Evolutionary conservation across 64 coral and sea anemone species (phyloP), one percentile per base, ranked within the genome.

Genomic region (Pocillopora verrucosa): DNA sequence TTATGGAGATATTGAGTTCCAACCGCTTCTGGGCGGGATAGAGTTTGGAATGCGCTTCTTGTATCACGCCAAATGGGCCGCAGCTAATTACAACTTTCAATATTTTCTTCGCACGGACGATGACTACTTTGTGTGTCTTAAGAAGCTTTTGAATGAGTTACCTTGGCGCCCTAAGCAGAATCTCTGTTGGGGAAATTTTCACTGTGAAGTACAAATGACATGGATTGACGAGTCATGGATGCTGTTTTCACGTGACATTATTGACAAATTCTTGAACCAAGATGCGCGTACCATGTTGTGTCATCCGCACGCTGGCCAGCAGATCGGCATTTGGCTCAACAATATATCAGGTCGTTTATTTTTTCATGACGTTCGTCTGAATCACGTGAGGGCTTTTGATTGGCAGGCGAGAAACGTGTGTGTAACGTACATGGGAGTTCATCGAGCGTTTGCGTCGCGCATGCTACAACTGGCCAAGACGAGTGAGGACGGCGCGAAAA

Each of bases 61-160:
- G 16, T 59, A 69, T 37, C 90, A 92, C 58, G 74, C 88, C 59
- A 75, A 59, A 87, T 92, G 90, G 90, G 90, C 84, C 0, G 25
- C 19, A 5, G 74, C 90, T 16, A 79, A 73, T 38, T 87, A 65
- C 56, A 34, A 92, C 56, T 92, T 92, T 41, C 60, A 80, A 34
- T 92, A 87, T 51, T 20, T 92, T 58, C 84, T 92, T 24, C 74
- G 83, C 36, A 37, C 24, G 19, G 90, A 92, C 58, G 90, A 92
- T 60, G 90, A 92, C 36, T 92, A 87, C 69, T 92, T 88, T 17
- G 57, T 92, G 13, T 92, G 90, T n/a, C 38, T 92, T 34, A 80
- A 87, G 72, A 92, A 61, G 78, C 84, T 92, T 64, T 16, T 92
- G 3, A 4, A 75, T 12, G 90, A 92, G 64, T 37, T 92, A 19